Conservation (phyloP, 53 echinoderm and acorn worm species). For the Antedon mediterranea region DNA sequence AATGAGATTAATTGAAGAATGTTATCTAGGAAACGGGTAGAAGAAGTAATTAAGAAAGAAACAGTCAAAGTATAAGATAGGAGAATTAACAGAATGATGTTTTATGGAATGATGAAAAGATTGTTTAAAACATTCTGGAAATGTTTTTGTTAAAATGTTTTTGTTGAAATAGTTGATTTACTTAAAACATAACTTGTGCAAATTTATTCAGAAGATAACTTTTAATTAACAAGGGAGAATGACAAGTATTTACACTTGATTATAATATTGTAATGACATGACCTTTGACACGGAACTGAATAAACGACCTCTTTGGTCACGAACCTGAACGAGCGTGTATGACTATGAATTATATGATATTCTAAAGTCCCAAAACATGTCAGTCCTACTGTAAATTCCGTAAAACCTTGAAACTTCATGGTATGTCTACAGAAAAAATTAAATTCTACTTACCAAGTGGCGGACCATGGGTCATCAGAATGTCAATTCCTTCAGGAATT, state of each 20-base stretch:
- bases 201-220: not conserved
- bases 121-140: not conserved
- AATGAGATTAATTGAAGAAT: not conserved
- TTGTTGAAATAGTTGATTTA: not conserved
- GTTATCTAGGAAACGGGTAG: not conserved
- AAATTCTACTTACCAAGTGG: conserved; percentile 60
- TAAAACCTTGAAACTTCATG: too few species aligned
- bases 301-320: too few species aligned
- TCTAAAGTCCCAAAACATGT: too few species aligned
- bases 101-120: not conserved
- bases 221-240: not conserved
- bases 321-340: too few species aligned
- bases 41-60: not conserved
- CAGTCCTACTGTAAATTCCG: too few species aligned
- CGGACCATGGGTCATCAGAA: conserved; percentile 85
- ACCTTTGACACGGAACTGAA: too few species aligned
- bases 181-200: not conserved
- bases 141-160: not conserved
- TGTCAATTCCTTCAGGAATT: conserved; percentile 66
- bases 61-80: not conserved
- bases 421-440: not conserved
- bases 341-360: too few species aligned
- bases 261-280: too few species aligned
- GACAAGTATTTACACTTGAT: not conserved
- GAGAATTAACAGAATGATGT: not conserved